phyloP scores from a whole-genome alignment of 2,888 invertebrate genomes.

The Pediacus dermestoides region DNA sequence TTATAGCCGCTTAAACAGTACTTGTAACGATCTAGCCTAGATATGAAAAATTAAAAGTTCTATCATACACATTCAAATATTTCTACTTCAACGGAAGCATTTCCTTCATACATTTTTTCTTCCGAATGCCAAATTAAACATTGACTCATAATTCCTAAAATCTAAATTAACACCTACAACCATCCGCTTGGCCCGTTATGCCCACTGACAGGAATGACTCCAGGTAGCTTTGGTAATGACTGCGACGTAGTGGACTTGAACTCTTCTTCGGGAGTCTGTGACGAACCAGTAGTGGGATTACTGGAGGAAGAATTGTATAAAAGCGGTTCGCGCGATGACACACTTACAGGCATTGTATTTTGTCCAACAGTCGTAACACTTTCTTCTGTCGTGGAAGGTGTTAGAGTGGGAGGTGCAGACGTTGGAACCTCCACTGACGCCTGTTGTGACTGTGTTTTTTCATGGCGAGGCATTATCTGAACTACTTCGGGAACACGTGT shows the following conservation, averaged over 20 bases:
- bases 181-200: slow-evolving; percentile 70
- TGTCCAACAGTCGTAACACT: slow-evolving; percentile 46
- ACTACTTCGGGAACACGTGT: slow-evolving; percentile 53
- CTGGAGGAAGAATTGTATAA: slow-evolving; percentile 56
- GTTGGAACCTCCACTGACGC: slow-evolving; percentile 51
- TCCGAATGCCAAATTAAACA: slow-evolving; percentile 10
- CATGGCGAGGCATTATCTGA: slow-evolving; percentile 52
- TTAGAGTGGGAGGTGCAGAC: slow-evolving; percentile 46
- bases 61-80: too few species aligned
- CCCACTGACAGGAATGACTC: slow-evolving; percentile 71
- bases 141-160: slow-evolving; percentile 4
- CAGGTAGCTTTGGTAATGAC: slow-evolving; percentile 61
- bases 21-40: too few species aligned
- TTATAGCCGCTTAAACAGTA: too few species aligned
- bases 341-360: slow-evolving; percentile 28
- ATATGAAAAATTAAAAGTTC: too few species aligned
- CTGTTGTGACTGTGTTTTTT: slow-evolving; percentile 62
- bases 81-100: too few species aligned
- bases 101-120: background rate
- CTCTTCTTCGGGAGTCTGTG: slow-evolving; percentile 49
- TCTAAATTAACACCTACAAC: slow-evolving; percentile 46
- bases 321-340: slow-evolving; percentile 32
- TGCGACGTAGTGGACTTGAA: slow-evolving; percentile 49
- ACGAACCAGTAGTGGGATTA: slow-evolving; percentile 47
- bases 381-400: slow-evolving; percentile 58